A percentile compares a stretch with the other conserved stretches of the same genome.
These are phyloP conservation scores for Caenorhabditis inopinata DNA, from an alignment of 1,140 invertebrate species.

Conservation along the genomic window DNA sequence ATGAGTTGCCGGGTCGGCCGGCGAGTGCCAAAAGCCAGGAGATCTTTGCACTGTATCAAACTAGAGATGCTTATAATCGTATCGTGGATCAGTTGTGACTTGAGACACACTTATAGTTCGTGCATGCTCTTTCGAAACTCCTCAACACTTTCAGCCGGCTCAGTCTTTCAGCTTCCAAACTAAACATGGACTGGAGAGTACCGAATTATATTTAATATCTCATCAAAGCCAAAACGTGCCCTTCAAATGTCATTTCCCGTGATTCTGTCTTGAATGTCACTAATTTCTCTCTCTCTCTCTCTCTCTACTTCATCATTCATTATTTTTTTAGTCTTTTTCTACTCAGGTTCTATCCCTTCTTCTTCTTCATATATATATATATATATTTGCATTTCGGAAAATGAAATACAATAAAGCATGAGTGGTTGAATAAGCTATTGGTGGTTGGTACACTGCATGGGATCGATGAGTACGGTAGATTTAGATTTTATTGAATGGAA, in stretches of 20 bases:
- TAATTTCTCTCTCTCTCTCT: neutral
- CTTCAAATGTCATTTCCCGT: constrained; percentile 14
- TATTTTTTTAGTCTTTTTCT: neutral
- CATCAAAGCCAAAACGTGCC: neutral
- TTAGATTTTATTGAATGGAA: no score
- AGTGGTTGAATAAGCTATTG: no score
- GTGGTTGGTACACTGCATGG: no score
- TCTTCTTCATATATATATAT: neutral
- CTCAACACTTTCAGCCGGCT: no score
- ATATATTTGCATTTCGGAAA: no score
- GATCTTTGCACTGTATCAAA: constrained; percentile 25
- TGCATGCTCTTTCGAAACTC: neutral
- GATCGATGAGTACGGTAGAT: no score
- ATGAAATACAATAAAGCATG: no score
- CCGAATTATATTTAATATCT: no score
- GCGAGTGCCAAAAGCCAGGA: constrained; percentile 18
- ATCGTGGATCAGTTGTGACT: constrained; percentile 39
- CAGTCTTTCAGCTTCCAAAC: no score
- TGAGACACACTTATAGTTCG: neutral
- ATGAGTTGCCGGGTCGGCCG: constrained; percentile 6
- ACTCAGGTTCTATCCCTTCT: neutral
- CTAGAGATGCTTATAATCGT: constrained; percentile 30
- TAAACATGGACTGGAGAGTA: no score
- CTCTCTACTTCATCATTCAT: neutral
- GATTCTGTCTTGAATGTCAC: constrained; percentile 14